Base-by-base conservation (phyloP, 2,888 invertebrate species). In the Acanthopleura granulata region DNA sequence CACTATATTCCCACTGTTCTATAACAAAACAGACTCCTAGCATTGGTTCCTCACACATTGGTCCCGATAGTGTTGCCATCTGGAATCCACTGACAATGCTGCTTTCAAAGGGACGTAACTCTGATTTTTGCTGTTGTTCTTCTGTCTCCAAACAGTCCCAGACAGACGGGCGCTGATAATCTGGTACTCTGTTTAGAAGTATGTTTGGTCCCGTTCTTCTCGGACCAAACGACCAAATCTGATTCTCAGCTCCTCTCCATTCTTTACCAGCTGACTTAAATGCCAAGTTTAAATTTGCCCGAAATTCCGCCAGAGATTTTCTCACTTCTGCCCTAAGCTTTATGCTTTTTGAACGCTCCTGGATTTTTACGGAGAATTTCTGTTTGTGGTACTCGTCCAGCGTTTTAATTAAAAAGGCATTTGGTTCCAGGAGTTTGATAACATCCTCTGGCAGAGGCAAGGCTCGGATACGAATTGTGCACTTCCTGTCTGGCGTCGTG, bases 41-140 rank as follows among this genome's bases (percentile, higher is more conserved):
- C 94, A 99, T 94, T 0, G 98, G 97, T 88, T 99, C 99, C 85
- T 98, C 97, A 91, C 99, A 99, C 69, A 99, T 90, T 0, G 99
- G 99, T 0, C 99, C 99, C 62, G 96, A 94, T 74, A 95, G 91
- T 40, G 96, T 94, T 11, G 96, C 95, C 90, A 97, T 91, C 80
- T 91, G 89, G 79, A 91, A 91, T 9, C 91, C 91, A 79, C 84
- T 86, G 9, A 90, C 78, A 75, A 91, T 82, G 76, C 88, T 85
- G 87, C 94, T 94, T 85, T 95, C 96, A 88, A 90, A 91, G 16
- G 84, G 84, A 62, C 87, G 77, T 75, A n/a, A 72, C 57, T 1
- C 27, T 51, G 11, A 16, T 70, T 12, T 77, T 74, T 11, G 72
- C 15, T 15, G 40, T 40, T 40, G 40, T 40, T 40, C 40, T 40